These are phyloP conservation scores for Pachycephala philippinensis DNA, from an alignment of 2,113 vertebrate genomes.

Conservation along the genomic window DNA sequence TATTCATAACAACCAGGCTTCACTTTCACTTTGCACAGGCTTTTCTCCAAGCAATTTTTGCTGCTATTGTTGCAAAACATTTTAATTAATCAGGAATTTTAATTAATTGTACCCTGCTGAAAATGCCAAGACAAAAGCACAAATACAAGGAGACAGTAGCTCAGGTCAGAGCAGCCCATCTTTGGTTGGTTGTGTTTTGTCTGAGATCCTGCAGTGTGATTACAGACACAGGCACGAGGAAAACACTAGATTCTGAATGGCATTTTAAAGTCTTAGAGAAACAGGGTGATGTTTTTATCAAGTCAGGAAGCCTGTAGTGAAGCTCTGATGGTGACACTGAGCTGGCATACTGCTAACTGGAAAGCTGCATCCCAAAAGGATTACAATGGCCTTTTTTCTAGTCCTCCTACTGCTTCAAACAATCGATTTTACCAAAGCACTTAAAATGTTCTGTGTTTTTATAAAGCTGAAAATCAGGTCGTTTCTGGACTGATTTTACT, in stretches of 20 bases:
- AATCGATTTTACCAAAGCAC: neutral
- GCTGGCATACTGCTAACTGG: neutral
- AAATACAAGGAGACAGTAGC: neutral
- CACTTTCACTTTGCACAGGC: neutral
- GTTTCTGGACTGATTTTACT: neutral
- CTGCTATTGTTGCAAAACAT: neutral
- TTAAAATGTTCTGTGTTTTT: neutral
- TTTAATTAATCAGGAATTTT: conserved; percentile 46
- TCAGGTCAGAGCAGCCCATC: neutral
- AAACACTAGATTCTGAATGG: neutral
- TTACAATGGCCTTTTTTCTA: neutral
- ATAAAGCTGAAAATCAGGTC: neutral
- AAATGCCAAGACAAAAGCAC: neutral
- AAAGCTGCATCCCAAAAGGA: neutral
- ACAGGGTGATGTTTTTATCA: neutral
- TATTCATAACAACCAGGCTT: neutral
- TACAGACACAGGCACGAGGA: neutral
- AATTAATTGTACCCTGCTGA: conserved; percentile 37
- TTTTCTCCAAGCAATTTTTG: conserved; percentile 10
- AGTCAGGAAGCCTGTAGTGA: neutral
- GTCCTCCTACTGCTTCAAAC: neutral
- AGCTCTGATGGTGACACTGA: neutral
- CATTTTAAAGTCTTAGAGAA: neutral
- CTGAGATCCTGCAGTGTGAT: neutral
- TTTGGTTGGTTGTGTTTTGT: neutral